phyloP scores from a whole-genome alignment of 2,113 vertebrate species.

The Corythaixoides concolor region DNA sequence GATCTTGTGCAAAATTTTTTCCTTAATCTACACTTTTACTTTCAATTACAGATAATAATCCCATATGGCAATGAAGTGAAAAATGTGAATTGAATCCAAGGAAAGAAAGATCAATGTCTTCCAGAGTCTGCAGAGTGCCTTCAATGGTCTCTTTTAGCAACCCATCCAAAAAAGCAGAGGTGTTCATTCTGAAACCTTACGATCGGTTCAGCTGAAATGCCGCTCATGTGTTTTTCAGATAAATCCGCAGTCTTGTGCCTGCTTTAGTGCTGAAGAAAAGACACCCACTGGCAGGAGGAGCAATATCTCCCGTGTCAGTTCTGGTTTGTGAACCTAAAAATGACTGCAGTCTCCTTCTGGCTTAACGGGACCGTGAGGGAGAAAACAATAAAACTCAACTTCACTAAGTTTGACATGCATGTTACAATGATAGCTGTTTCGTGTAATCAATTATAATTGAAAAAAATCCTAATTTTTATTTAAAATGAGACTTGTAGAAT shows the following conservation, averaged over 20 bases:
- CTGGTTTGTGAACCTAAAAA: neutral
- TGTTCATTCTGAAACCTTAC: neutral
- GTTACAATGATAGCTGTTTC: neutral
- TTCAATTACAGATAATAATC: constrained; percentile 48
- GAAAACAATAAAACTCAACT: neutral
- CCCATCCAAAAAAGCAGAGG: constrained; percentile 12
- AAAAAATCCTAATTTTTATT: neutral
- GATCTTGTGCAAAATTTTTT: neutral
- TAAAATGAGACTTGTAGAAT: neutral
- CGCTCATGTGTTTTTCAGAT: neutral
- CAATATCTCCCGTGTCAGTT: neutral
- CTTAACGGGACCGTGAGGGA: neutral
- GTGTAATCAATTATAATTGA: neutral
- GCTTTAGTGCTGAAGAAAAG: neutral
- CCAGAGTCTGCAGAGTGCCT: constrained; percentile 27
- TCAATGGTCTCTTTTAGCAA: constrained; percentile 20
- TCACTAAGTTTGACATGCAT: neutral
- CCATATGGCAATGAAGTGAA: constrained; percentile 10
- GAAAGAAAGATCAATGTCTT: constrained; percentile 44
- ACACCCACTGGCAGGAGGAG: neutral
- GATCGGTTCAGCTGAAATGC: neutral
- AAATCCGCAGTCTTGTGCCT: neutral
- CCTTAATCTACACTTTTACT: constrained; percentile 34
- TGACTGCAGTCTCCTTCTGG: neutral
- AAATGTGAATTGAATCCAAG: constrained; percentile 44